Evolutionary conservation across 2,113 vertebrate genomes (phyloP).

Genomic region (Labeo catla): DNA sequence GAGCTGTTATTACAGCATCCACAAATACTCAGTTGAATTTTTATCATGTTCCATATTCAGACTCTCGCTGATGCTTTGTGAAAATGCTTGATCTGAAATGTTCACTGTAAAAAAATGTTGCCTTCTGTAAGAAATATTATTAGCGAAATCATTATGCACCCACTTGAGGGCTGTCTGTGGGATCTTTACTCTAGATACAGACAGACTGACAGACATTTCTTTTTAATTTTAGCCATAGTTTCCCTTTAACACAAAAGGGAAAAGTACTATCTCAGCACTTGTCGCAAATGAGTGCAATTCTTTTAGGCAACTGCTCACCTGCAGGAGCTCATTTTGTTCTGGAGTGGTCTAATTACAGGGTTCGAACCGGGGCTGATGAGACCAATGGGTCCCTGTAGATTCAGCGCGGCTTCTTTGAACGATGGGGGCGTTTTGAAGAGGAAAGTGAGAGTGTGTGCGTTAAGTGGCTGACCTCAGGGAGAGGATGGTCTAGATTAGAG

Average conservation of each 20-base stretch:
- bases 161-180: neutral
- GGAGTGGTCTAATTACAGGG: conserved; percentile 43
- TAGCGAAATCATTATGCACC: neutral
- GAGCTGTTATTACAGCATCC: neutral
- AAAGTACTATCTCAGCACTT: neutral
- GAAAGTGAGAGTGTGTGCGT: conserved; percentile 6
- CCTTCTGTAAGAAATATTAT: neutral
- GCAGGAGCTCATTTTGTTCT: conserved; percentile 37
- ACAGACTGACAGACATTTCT: neutral
- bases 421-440: conserved; percentile 34
- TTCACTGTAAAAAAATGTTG: neutral
- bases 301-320: conserved; percentile 33
- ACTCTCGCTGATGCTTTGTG: neutral
- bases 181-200: neutral
- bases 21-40: neutral
- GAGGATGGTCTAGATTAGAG: neutral
- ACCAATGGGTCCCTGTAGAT: conserved; percentile 36
- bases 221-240: neutral
- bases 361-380: conserved; percentile 30
- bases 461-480: neutral
- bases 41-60: neutral
- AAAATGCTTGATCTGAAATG: conserved; percentile 14
- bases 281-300: conserved; percentile 39
- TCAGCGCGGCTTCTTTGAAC: conserved; percentile 11
- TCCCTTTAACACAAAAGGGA: neutral